Conservation (phyloP, 2,797 vertebrate species). For the Megaceryle alcyon region DNA sequence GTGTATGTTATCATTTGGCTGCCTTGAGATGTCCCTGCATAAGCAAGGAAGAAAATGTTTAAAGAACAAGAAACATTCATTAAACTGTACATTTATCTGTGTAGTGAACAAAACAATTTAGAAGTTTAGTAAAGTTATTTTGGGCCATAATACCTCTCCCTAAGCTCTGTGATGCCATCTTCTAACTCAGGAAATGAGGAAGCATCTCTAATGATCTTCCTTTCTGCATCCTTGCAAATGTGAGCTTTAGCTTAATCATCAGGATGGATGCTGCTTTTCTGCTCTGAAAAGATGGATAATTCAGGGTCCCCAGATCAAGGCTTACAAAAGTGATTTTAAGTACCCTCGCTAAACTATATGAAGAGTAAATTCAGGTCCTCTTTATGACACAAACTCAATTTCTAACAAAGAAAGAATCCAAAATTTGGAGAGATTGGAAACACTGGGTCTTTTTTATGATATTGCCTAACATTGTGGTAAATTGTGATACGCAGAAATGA, state of each 20-base stretch:
- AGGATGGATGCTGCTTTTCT: neutral
- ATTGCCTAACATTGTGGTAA: neutral
- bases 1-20: neutral
- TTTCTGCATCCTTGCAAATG: neutral
- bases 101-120: neutral
- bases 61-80: neutral
- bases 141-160: neutral
- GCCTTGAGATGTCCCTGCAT: neutral
- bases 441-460: neutral
- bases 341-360: neutral
- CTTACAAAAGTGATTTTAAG: neutral
- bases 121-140: neutral
- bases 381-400: neutral
- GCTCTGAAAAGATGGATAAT: neutral
- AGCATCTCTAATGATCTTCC: rapidly evolving
- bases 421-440: neutral
- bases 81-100: neutral
- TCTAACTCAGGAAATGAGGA: neutral
- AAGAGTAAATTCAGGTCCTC: neutral
- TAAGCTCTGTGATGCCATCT: neutral
- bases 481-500: neutral
- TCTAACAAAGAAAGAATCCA: neutral
- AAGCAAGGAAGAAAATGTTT: neutral
- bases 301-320: neutral
- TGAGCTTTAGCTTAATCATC: neutral